A percentile compares a stretch with the other conserved stretches of the same genome.
phyloP scores from a whole-genome alignment of 2,113 vertebrate species.

The Martes martes region DNA sequence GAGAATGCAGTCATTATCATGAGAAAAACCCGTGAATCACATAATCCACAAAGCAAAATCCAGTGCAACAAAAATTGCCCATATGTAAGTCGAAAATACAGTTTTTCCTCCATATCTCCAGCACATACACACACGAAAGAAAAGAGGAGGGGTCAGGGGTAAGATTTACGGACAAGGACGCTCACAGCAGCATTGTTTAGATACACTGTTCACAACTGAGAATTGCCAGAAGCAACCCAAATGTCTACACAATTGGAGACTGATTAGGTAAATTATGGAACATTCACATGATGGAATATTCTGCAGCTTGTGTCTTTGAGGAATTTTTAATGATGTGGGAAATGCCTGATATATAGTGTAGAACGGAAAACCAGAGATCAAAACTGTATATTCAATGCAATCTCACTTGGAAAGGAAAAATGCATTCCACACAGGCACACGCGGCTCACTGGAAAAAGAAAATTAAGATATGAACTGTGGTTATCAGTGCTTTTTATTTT shows the following conservation, averaged over 20 bases:
- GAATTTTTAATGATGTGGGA: background rate
- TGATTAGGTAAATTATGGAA: background rate
- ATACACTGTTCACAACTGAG: background rate
- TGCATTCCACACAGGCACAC: background rate
- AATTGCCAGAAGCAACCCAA: background rate
- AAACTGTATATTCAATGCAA: background rate
- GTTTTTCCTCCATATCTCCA: background rate
- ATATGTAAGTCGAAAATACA: background rate
- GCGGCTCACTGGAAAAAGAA: background rate
- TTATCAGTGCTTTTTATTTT: conserved; percentile 6
- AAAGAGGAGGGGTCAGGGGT: background rate
- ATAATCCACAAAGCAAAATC: background rate
- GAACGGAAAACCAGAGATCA: background rate
- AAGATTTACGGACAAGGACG: background rate
- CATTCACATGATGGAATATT: background rate
- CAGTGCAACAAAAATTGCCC: background rate
- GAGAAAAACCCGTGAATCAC: background rate
- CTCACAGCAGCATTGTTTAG: background rate
- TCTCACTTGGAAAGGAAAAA: background rate
- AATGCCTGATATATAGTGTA: background rate
- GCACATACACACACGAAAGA: background rate
- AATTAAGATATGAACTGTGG: background rate
- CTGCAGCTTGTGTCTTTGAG: background rate
- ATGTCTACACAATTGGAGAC: background rate
- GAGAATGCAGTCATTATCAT: background rate